Base-by-base conservation (phyloP, 2,888 invertebrate species). In the Nomada fucata region DNA sequence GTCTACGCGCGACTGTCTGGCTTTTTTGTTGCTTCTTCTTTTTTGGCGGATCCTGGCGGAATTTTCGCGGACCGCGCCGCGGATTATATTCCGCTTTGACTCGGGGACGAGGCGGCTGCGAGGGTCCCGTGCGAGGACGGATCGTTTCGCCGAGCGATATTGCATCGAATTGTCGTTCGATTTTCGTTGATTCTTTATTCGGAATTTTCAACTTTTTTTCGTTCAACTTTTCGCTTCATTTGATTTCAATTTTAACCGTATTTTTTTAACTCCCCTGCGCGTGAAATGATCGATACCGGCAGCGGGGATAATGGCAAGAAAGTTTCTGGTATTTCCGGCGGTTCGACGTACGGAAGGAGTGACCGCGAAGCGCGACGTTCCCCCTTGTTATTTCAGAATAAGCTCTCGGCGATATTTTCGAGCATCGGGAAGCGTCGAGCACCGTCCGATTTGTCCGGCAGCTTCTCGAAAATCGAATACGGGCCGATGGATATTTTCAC, bases 371-470 rank as follows among this genome's bases (percentile, higher is more conserved):
- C 5, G 15, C 26, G 29, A 67, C 61, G 61, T 18, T 15, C 15
- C 29, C 29, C 23, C 55, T 61, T 42, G 61, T 67, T 75, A 61
- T 59, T 64, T 68, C 23, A 15, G 64, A 61, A 65, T 57, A 77
- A 80, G 67, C 20, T 57, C 23, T 57, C 55, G 50, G 36, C 42
- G 2, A 20, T 20, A 29, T 70, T 76, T 75, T 2, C 23, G 13
- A 15, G 15, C 13, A 74, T 42, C n/a, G 47, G 4, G 23, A 18
- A 18, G 23, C 10, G 20, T 23, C 18, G 52, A 60, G 50, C 47
- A 23, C n/a, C 10, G 36, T 20, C 52, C 42, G n/a, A 47, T 36
- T 57, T 61, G 63, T 44, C 26, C 36, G 36, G 23, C 1, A 18
- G n/a, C 13, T 69, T 23, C 18, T n/a, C 2, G 42, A 44, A 57